Percentiles rank a stretch among this genome's conserved stretches.
Conservation (phyloP, 2,797 vertebrate genomes). For the Peromyscus eremicus region DNA sequence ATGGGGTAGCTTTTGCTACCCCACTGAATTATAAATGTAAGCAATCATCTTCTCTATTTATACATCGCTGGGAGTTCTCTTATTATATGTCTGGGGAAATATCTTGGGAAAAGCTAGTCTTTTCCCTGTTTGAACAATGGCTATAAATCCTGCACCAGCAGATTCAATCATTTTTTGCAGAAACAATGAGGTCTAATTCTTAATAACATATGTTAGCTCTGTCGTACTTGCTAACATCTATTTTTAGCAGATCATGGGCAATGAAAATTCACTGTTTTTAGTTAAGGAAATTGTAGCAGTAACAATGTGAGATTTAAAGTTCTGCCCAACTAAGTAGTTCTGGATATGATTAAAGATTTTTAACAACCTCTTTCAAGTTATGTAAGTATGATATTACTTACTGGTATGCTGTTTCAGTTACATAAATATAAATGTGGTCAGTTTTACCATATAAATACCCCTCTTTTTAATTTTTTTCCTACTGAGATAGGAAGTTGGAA, state of each 20-base stretch:
- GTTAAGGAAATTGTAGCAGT: conserved; percentile 36
- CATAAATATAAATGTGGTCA: not conserved
- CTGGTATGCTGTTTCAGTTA: conserved; percentile 3
- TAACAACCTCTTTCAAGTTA: conserved; percentile 23
- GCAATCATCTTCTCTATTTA: conserved; percentile 45
- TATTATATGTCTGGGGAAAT: conserved; percentile 47
- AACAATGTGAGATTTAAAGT: conserved; percentile 49
- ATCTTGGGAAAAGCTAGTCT: conserved; percentile 38
- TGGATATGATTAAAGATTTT: conserved; percentile 4
- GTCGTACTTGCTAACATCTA: conserved; percentile 49
- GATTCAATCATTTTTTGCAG: conserved; percentile 45
- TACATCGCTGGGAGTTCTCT: not conserved
- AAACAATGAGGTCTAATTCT: conserved; percentile 50
- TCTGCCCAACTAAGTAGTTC: conserved; percentile 32
- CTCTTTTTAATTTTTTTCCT: conserved; percentile 28
- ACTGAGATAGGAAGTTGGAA: too few species aligned
- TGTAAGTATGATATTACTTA: not conserved
- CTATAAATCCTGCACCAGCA: conserved; percentile 22
- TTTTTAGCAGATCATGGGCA: conserved; percentile 43
- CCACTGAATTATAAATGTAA: not conserved
- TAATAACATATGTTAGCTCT: conserved; percentile 26
- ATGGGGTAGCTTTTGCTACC: not conserved
- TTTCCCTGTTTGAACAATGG: conserved; percentile 61
- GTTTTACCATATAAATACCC: conserved; percentile 4
- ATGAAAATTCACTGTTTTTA: conserved; percentile 34